Evolutionary conservation across 2,113 vertebrate genomes (phyloP), one percentile per base, ranked within the genome.

Genomic region (Neodon shergylaensis): DNA sequence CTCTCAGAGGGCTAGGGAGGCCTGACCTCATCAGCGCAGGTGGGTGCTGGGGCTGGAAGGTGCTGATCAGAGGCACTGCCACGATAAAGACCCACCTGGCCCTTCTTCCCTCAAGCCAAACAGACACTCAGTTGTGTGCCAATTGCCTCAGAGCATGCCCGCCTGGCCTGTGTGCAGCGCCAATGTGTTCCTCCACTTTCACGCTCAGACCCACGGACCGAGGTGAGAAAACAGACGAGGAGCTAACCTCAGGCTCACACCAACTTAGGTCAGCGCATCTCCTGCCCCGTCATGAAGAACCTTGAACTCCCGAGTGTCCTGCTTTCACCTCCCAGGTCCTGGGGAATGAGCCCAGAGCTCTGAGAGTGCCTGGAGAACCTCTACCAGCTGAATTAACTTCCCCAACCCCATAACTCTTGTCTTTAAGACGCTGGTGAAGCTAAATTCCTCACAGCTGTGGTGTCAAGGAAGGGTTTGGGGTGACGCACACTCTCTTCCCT

Each of bases 11-110:
- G 74, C 68, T 31, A 19, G 63, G 0, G 88, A 88, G 47, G 42
- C 85, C 14, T 9, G 0, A 0, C 1, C 58, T 39, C 52, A 33
- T 42, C 22, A 2, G 0, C 5, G 3, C 0, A 17, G 47, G 78
- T 9, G 66, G 63, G 88, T 26, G 73, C 70, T 9, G 31, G 79
- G 44, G 72, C 58, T 11, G 61, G 31, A 73, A 83, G 66, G 72
- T n/a, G n/a, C 90, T 70, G 4, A 63, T 77, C 83, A 13, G 44
- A 47, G 22, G 39, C 3, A 7, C 26, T 22, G 26, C 58, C 33
- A 3, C 8, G 28, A 6, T 21, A 2, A 47, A 5, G n/a, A 70
- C 31, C 52, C 3, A 13, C 42, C 54, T 39, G 0, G 5, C 36
- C 54, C 79, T 63, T 77, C 68, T 10, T n/a, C 49, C 84, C 76